Evolutionary conservation across 2,113 vertebrate species (phyloP).

Genomic region (Mirounga angustirostris): DNA sequence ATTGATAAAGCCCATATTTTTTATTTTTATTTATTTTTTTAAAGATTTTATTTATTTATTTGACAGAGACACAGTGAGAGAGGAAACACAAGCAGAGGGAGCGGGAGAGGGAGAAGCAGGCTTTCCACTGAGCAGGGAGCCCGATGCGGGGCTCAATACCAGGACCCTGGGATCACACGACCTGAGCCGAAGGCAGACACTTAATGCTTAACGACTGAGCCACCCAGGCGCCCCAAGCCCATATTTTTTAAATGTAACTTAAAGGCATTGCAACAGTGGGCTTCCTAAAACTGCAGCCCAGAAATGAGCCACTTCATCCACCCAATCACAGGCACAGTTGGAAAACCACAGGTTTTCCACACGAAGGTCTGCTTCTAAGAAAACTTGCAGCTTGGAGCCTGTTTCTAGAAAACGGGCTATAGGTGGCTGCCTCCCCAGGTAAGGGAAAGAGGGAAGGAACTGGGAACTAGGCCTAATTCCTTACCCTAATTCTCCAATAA

Average conservation of each 20-base stretch:
- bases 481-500: not conserved
- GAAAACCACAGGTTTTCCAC: not conserved
- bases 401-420: not conserved
- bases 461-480: not conserved
- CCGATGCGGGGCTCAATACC: too few relatives aligned
- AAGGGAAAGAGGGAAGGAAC: not conserved
- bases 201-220: too few relatives aligned
- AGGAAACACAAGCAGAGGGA: too few relatives aligned
- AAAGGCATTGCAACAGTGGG: not conserved
- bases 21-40: too few relatives aligned
- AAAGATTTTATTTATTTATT: too few relatives aligned
- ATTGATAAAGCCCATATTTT: not conserved
- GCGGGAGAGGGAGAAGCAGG: too few relatives aligned
- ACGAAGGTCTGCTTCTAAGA: not conserved
- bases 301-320: not conserved
- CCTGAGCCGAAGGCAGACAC: too few relatives aligned
- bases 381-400: not conserved
- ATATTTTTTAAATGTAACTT: not conserved
- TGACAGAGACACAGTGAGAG: too few relatives aligned
- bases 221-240: not conserved
- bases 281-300: conserved; percentile 13
- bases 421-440: not conserved
- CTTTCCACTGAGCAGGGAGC: too few relatives aligned
- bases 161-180: too few relatives aligned
- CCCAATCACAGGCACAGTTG: not conserved